These are phyloP conservation scores for Bacillus rossius DNA, from an alignment of 1,140 invertebrate species.

Conservation along the genomic window DNA sequence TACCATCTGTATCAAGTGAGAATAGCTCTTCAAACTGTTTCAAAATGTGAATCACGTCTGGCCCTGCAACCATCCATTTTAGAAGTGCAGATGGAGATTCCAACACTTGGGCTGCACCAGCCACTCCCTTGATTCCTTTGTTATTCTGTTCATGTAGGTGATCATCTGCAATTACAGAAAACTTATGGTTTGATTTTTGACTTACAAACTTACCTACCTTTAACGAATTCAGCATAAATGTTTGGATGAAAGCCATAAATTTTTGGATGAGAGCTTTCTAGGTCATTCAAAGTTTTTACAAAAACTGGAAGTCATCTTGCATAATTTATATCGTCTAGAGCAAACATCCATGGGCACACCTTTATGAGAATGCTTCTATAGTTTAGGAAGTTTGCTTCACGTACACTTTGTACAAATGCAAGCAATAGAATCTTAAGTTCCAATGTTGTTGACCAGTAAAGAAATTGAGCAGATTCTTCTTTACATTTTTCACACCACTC, in stretches of 20 bases:
- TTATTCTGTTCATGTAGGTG: constrained; percentile 30
- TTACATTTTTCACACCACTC: constrained; percentile 5
- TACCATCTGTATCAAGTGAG: too few relatives aligned
- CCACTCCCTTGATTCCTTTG: constrained; percentile 20
- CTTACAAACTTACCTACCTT: constrained; percentile 22
- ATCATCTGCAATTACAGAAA: constrained; percentile 26
- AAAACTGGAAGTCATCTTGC: constrained; percentile 26
- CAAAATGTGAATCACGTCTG: too few relatives aligned
- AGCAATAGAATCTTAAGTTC: constrained; percentile 14
- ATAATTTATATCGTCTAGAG: constrained; percentile 26
- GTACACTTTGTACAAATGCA: constrained; percentile 9
- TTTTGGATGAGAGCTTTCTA: constrained; percentile 2
- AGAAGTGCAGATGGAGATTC: too few relatives aligned
- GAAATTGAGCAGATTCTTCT: constrained; percentile 11
- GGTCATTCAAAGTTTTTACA: constrained; percentile 18
- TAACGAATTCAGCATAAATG: constrained; percentile 3
- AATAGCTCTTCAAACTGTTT: too few relatives aligned
- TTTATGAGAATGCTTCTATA: constrained; percentile 19
- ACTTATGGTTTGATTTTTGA: constrained; percentile 18
- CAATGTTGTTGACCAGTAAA: constrained; percentile 13
- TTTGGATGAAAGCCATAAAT: too few relatives aligned
- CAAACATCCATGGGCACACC: constrained; percentile 26
- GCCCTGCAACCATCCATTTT: too few relatives aligned
- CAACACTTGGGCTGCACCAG: too few relatives aligned
- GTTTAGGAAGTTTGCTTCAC: constrained; percentile 22